Evolutionary conservation across 2,888 invertebrate genomes (phyloP).

Genomic region (Sesia bembeciformis): DNA sequence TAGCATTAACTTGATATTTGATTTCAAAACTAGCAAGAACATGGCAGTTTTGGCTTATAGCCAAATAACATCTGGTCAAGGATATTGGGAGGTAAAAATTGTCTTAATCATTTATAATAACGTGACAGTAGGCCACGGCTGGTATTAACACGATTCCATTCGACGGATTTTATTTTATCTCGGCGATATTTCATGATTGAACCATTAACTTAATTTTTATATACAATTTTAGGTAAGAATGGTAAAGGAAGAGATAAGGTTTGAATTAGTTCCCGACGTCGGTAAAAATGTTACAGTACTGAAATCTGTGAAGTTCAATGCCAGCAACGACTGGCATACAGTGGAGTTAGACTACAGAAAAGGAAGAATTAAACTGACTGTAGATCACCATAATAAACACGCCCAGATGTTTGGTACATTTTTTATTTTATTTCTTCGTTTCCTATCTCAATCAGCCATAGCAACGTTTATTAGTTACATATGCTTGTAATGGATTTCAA

Average conservation of each 20-base stretch:
- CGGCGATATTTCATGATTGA: too few species aligned
- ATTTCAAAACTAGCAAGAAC: constrained; percentile 89
- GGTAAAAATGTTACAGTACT: constrained; percentile 85
- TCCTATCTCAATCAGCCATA: too few species aligned
- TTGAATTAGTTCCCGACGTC: constrained; percentile 84
- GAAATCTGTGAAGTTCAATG: constrained; percentile 87
- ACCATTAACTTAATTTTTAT: too few species aligned
- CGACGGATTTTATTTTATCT: too few species aligned
- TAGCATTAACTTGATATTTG: constrained; percentile 85
- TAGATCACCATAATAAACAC: constrained; percentile 84
- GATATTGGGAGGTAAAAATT: constrained; percentile 88
- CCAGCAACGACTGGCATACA: constrained; percentile 87
- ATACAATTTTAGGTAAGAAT: constrained; percentile 76
- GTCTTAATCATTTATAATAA: neutral
- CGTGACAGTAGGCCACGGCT: too few species aligned
- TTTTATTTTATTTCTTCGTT: neutral
- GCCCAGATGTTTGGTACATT: constrained; percentile 76
- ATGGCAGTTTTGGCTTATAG: constrained; percentile 91
- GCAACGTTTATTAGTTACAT: too few species aligned
- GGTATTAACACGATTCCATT: too few species aligned
- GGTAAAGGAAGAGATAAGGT: constrained; percentile 89
- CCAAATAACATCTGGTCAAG: constrained; percentile 82
- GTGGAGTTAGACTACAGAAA: constrained; percentile 85
- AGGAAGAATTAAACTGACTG: constrained; percentile 82
- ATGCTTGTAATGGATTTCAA: too few species aligned